phyloP scores from a whole-genome alignment of 1,140 invertebrate genomes.

The Drosophila grimshawi region DNA sequence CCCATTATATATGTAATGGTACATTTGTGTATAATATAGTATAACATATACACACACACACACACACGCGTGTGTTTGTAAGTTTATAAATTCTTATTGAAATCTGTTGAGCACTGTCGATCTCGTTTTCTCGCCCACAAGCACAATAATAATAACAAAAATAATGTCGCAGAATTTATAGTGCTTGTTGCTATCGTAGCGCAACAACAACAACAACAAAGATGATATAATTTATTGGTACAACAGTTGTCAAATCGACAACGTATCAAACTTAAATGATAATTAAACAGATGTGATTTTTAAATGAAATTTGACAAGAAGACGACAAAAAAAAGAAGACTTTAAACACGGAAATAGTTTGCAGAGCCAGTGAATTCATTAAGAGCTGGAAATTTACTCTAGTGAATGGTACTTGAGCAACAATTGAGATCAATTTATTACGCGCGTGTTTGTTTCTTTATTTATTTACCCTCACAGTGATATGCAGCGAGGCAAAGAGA shows the following conservation, averaged over 20 bases:
- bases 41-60: conserved; percentile 11
- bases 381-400: conserved; percentile 12
- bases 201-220: conserved; percentile 2
- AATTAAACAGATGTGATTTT: conserved; percentile 21
- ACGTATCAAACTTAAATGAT: conserved; percentile 25
- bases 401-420: neutral
- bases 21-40: conserved; percentile 13
- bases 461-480: conserved; percentile 2
- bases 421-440: conserved; percentile 14
- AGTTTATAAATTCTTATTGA: conserved; percentile 30
- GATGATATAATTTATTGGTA: conserved; percentile 11
- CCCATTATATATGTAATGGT: conserved; percentile 9
- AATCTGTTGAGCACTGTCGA: conserved; percentile 13
- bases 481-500: conserved; percentile 3
- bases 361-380: neutral
- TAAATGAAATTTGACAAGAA: neutral
- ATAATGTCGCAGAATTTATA: neutral
- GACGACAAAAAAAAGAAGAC: neutral
- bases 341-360: neutral
- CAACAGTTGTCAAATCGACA: conserved; percentile 8
- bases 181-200: conserved; percentile 13
- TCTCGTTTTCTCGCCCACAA: conserved; percentile 6
- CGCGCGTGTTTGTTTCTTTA: conserved; percentile 1
- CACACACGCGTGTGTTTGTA: conserved; percentile 8
- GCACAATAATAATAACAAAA: conserved; percentile 2